Evolutionary conservation across 2,797 vertebrate species (phyloP), one percentile per base, ranked within the genome.

Genomic region (Pygocentrus nattereri): DNA sequence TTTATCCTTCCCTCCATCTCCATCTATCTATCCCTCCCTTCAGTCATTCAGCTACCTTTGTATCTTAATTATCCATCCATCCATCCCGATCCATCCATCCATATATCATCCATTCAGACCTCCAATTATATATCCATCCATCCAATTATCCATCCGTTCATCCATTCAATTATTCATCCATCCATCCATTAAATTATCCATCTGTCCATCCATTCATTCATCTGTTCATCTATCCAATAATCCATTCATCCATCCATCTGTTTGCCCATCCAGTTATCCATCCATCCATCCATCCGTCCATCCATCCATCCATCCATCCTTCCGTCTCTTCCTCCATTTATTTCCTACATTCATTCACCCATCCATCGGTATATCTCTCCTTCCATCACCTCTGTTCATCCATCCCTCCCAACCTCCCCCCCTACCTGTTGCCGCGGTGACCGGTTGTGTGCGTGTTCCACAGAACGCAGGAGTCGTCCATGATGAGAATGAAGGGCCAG

Each of bases 401-500:
- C 41, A 50, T 75, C 18, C 8, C 16, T 31, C 23, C n/a, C 27
- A 4, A 31, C 23, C n/a, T 27, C 34, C 30, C 27, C 1, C 31
- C 54, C 34, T 90, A 98, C 97, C 96, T 95, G 19, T 86, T 90
- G 75, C 97, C 96, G 0, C 94, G 90, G 38, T 82, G 69, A 73
- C 82, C 68, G 50, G 74, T 31, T 0, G 93, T 93, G 83, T 98
- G 95, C 87, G 93, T 88, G 85, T 98, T 98, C 98, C 98, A 99
- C 79, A 99, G 88, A 76, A 99, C 98, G 0, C 98, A 99, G 1
- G 97, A 97, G 90, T 99, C 98, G 0, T 99, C 97, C 97, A 99
- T 98, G 92, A 99, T 95, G 69, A 97, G 95, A 0, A 99, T 96
- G 90, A 99, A 98, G 0, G 98, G 98, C 98, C 98, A 99, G 44